phyloP scores from a whole-genome alignment of 2,797 vertebrate genomes.

The Schizopygopsis malacanthus region DNA sequence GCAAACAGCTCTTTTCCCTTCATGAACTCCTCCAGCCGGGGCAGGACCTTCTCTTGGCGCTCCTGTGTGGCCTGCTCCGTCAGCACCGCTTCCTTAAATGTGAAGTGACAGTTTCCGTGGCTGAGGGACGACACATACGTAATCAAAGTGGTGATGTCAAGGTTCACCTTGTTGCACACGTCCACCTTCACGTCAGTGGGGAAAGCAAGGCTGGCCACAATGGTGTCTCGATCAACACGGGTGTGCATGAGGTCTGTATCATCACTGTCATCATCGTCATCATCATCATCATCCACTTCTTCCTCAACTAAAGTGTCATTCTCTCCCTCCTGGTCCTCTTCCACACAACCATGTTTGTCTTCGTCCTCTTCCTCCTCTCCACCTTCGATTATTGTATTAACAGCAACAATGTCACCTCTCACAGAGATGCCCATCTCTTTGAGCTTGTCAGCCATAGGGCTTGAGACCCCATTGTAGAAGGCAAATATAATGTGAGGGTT shows the following conservation, averaged over 20 bases:
- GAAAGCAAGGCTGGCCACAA: constrained; percentile 85
- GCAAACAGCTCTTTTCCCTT: constrained; percentile 90
- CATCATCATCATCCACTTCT: constrained; percentile 34
- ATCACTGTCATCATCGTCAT: constrained; percentile 1
- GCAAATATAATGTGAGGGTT: constrained; percentile 92
- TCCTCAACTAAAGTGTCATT: constrained; percentile 42
- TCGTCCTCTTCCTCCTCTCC: constrained; percentile 61
- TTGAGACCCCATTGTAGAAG: constrained; percentile 93
- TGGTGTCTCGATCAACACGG: constrained; percentile 81
- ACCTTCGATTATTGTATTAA: constrained; percentile 71
- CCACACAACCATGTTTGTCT: constrained; percentile 58
- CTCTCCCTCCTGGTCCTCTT: constrained; percentile 53
- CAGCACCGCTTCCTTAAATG: constrained; percentile 92
- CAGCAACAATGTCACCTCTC: constrained; percentile 90
- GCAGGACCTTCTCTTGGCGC: constrained; percentile 85
- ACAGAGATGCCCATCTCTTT: constrained; percentile 90
- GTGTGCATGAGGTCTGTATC: constrained; percentile 68
- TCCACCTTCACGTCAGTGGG: constrained; percentile 86
- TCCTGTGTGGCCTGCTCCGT: constrained; percentile 94
- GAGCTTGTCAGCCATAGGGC: constrained; percentile 90
- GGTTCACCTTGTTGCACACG: constrained; percentile 85
- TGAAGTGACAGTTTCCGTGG: constrained; percentile 87
- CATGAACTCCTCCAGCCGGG: constrained; percentile 89
- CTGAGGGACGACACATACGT: constrained; percentile 92
- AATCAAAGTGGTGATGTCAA: constrained; percentile 96